Evolutionary conservation across 2,888 invertebrate species (phyloP).

Genomic region (Parnassius smintheus): DNA sequence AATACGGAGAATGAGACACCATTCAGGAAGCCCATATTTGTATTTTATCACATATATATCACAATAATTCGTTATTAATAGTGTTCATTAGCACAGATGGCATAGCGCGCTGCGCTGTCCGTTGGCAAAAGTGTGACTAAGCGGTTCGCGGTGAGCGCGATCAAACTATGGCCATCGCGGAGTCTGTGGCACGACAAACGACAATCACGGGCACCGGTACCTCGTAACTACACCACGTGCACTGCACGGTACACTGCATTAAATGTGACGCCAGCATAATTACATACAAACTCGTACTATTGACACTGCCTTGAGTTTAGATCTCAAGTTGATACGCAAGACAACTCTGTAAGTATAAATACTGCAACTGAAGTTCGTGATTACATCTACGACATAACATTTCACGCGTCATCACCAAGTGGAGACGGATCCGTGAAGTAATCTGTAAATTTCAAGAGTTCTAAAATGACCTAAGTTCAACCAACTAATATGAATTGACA

Average conservation of each 20-base stretch:
- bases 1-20: slow-evolving; percentile 66
- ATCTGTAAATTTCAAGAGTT: neutral
- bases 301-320: slow-evolving; percentile 1
- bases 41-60: slow-evolving; percentile 33
- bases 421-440: neutral
- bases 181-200: slow-evolving; percentile 31
- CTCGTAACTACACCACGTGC: slow-evolving; percentile 26
- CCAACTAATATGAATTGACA: neutral
- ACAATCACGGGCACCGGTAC: slow-evolving; percentile 24
- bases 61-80: slow-evolving; percentile 39
- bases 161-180: slow-evolving; percentile 29
- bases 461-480: neutral
- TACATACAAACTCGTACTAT: slow-evolving; percentile 7
- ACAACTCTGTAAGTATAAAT: neutral
- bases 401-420: neutral
- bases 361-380: neutral
- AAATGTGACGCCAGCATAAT: slow-evolving; percentile 16
- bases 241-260: slow-evolving; percentile 21
- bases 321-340: neutral
- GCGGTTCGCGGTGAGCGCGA: slow-evolving; percentile 34
- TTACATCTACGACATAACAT: neutral
- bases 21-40: slow-evolving; percentile 61
- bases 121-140: slow-evolving; percentile 37
- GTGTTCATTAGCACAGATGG: slow-evolving; percentile 33
- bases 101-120: slow-evolving; percentile 32